Conservation (phyloP, 2,888 invertebrate genomes). For the Drosophila pseudotalamancana region DNA sequence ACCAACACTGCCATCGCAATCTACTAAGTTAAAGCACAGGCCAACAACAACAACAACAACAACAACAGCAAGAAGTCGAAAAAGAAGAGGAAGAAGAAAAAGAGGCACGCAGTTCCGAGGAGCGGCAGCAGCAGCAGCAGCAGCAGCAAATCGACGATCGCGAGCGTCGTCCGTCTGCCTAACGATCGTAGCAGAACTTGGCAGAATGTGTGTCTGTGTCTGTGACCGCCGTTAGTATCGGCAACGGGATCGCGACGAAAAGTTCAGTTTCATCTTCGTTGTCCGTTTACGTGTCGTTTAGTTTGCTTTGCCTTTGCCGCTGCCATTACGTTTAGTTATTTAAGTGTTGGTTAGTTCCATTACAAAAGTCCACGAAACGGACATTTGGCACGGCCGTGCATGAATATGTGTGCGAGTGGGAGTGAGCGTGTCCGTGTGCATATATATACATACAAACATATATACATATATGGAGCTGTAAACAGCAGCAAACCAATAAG, state of each 20-base stretch:
- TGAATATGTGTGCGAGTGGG: background rate
- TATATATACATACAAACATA: background rate
- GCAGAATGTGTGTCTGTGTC: constrained; percentile 46
- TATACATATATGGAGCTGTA: constrained; percentile 11
- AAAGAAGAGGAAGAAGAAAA: background rate
- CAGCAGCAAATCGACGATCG: constrained; percentile 39
- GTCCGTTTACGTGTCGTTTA: constrained; percentile 38
- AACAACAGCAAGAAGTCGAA: constrained; percentile 10
- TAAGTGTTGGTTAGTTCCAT: constrained; percentile 31
- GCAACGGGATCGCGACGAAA: constrained; percentile 77
- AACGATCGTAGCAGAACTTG: constrained; percentile 74
- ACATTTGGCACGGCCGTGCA: constrained; percentile 42
- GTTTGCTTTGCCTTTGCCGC: constrained; percentile 21
- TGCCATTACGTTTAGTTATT: constrained; percentile 34
- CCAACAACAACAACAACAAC: constrained; percentile 25
- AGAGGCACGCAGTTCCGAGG: constrained; percentile 34
- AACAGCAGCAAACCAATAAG: constrained; percentile 46
- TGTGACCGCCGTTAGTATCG: constrained; percentile 75
- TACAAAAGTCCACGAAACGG: constrained; percentile 33
- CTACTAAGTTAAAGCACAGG: constrained; percentile 76
- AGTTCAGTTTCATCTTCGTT: constrained; percentile 81
- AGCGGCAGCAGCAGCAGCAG: constrained; percentile 29
- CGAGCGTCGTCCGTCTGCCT: constrained; percentile 47
- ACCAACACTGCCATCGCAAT: constrained; percentile 56
- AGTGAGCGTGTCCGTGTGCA: background rate